A percentile compares a stretch with the other conserved stretches of the same genome.
Evolutionary conservation across 2,113 vertebrate genomes (phyloP).

Genomic region (Eulemur rufifrons): DNA sequence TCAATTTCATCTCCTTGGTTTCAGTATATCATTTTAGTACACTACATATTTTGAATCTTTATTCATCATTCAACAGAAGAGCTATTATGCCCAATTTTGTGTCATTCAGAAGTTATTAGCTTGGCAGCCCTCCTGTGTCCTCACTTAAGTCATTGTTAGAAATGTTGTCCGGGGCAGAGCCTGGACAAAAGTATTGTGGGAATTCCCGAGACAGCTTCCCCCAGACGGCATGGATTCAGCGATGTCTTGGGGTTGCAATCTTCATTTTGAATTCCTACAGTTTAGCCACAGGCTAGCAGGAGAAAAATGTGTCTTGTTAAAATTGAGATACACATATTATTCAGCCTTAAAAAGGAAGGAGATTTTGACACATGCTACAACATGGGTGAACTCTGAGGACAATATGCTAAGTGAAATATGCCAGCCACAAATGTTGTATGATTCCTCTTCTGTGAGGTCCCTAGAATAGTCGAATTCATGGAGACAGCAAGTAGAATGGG

Average conservation of each 20-base stretch:
- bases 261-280: too few species aligned
- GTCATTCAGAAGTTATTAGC: constrained; percentile 35
- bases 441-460: not conserved
- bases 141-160: not conserved
- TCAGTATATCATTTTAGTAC: not conserved
- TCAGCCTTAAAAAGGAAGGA: not conserved
- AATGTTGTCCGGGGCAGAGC: not conserved
- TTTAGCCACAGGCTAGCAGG: not conserved
- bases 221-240: rapidly evolving
- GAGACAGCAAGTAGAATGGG: not conserved
- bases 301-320: not conserved
- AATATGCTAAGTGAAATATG: not conserved
- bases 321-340: not conserved
- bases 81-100: not conserved
- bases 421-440: not conserved
- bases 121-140: not conserved
- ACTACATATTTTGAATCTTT: not conserved
- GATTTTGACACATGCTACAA: not conserved
- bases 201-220: not conserved
- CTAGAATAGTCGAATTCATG: not conserved
- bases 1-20: constrained; percentile 3
- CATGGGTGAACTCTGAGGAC: not conserved
- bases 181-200: not conserved
- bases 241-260: rapidly evolving
- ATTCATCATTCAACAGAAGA: not conserved